phyloP scores from a whole-genome alignment of 2,113 vertebrate species.

The Tor tambroides region DNA sequence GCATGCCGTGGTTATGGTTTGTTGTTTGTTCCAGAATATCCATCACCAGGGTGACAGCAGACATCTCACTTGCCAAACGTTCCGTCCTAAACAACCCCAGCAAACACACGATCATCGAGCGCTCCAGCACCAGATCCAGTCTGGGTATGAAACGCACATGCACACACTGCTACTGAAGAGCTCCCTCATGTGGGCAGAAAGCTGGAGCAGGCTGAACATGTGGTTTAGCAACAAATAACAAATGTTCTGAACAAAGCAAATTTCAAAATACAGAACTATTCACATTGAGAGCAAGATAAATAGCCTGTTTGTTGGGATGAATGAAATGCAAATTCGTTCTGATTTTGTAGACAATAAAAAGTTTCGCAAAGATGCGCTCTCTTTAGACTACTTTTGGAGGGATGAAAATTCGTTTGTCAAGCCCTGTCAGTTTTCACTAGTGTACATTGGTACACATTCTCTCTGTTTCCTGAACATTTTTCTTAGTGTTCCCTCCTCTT shows the following conservation, averaged over 20 bases:
- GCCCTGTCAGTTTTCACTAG: not conserved
- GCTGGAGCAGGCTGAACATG: not conserved
- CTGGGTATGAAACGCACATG: constrained; percentile 80
- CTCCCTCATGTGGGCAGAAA: not conserved
- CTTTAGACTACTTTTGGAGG: not conserved
- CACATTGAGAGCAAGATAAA: not conserved
- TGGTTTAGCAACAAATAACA: not conserved
- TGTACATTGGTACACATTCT: constrained; percentile 31
- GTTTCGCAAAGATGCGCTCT: not conserved
- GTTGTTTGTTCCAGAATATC: constrained; percentile 84
- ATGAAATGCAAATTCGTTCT: not conserved
- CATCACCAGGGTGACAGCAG: constrained; percentile 94
- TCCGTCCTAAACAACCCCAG: constrained; percentile 97
- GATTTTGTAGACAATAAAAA: too few species aligned
- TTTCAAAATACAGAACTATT: not conserved
- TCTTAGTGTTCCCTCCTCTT: constrained; percentile 25
- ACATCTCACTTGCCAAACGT: constrained; percentile 96
- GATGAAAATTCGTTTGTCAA: not conserved
- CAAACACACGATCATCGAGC: constrained; percentile 97
- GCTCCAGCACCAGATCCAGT: constrained; percentile 95
- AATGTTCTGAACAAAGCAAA: not conserved
- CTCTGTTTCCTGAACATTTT: constrained; percentile 51
- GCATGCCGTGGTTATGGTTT: not conserved
- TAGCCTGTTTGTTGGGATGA: not conserved
- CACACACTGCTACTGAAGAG: not conserved